Evolutionary conservation across 1,140 invertebrate genomes (phyloP).

Genomic region (Ceratitis capitata): DNA sequence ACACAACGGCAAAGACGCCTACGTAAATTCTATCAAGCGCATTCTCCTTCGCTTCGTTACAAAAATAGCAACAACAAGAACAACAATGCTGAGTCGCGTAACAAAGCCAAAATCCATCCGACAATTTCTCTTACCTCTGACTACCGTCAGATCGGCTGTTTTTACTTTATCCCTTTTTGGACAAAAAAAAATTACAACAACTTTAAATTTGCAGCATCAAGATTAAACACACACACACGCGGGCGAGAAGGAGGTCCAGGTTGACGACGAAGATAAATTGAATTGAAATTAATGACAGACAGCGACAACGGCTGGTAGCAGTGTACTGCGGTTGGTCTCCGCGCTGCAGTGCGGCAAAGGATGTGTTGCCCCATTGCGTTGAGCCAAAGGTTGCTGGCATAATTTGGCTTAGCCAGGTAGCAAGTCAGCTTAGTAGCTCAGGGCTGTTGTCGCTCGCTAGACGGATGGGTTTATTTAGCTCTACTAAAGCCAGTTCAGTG

Average conservation of each 20-base stretch:
- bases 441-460: neutral
- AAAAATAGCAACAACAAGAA: neutral
- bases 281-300: slow-evolving; percentile 32
- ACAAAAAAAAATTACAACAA: too few relatives aligned
- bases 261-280: slow-evolving; percentile 31
- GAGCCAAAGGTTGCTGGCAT: neutral
- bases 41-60: neutral
- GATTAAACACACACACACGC: neutral
- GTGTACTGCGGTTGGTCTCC: too few relatives aligned
- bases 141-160: neutral
- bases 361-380: neutral
- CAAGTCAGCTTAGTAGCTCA: neutral
- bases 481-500: neutral
- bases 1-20: neutral
- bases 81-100: neutral
- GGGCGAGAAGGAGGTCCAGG: too few relatives aligned
- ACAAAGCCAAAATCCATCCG: neutral
- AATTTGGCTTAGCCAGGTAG: neutral
- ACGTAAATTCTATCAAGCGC: neutral
- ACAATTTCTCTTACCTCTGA: neutral
- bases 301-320: neutral
- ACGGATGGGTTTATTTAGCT: neutral
- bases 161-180: too few relatives aligned
- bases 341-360: neutral
- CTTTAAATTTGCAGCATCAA: neutral